Conservation (phyloP, 1,140 invertebrate genomes). For the Lucilia sericata region DNA sequence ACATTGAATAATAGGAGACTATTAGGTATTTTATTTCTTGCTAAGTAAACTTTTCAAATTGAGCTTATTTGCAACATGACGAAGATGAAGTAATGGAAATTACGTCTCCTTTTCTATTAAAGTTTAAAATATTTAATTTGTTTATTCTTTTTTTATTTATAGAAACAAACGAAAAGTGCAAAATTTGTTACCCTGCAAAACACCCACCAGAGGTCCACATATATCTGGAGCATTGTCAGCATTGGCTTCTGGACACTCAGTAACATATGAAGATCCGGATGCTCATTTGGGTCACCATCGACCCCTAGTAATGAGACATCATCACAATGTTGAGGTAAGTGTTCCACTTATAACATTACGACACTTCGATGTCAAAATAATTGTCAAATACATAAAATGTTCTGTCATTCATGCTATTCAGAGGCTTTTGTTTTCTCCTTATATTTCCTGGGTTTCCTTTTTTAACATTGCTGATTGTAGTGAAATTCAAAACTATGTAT, state of each 20-base stretch:
- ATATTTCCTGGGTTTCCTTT: background rate
- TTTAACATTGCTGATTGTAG: background rate
- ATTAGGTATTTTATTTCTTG: background rate
- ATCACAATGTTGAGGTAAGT: slow-evolving; percentile 66
- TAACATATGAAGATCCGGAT: slow-evolving; percentile 75
- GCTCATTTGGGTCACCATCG: slow-evolving; percentile 65
- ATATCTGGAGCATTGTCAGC: slow-evolving; percentile 66
- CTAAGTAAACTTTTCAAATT: slow-evolving; percentile 7
- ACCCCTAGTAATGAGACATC: slow-evolving; percentile 65
- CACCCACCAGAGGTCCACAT: slow-evolving; percentile 71
- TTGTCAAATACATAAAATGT: background rate
- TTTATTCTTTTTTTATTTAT: slow-evolving; percentile 64
- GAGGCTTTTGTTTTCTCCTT: background rate
- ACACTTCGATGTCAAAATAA: slow-evolving; percentile 27
- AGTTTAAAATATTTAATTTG: slow-evolving; percentile 24
- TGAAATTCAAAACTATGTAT: slow-evolving; percentile 11
- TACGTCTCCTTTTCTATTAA: background rate
- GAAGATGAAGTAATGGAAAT: background rate
- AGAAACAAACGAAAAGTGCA: slow-evolving; percentile 81
- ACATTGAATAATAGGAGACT: background rate
- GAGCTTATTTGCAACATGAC: background rate
- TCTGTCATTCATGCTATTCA: background rate
- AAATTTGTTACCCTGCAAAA: slow-evolving; percentile 78
- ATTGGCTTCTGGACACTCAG: slow-evolving; percentile 58
- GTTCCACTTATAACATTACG: slow-evolving; percentile 35